Evolutionary conservation across 2,797 vertebrate genomes (phyloP), one percentile per base, ranked within the genome.

Genomic region (Xyrichtys novacula): DNA sequence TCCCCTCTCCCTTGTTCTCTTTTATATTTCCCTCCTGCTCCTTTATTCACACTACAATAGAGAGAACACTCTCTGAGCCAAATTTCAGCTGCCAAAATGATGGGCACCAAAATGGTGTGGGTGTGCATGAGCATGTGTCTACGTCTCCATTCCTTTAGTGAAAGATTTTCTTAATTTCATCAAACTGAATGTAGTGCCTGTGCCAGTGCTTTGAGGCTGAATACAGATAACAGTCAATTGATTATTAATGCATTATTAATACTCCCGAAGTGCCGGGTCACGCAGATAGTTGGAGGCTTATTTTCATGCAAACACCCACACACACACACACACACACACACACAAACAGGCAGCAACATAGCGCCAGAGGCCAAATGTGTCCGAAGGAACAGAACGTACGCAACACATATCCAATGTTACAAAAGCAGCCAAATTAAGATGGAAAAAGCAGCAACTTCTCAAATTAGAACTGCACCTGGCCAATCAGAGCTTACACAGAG

Each of bases 211-310:
- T 85, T 65, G 44, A 75, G 86, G 76, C 74, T 81, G 70, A 82
- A 89, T 76, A 77, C 60, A 86, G 85, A 92, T 90, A 90, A 85
- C 78, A 83, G 80, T 84, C 83, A 89, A 93, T 92, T 92, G 90
- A 93, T 92, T 93, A 93, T 88, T 88, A 92, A 92, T 93, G 87
- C 80, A 89, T 89, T 93, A 91, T 91, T 90, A 91, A 91, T 90
- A 83, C 57, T 80, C 52, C 74, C 68, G 43, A 70, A 77, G 78
- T 78, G 80, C 71, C 84, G 76, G 82, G 87, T 89, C 81, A 86
- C 67, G 83, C 42, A 80, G 71, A 86, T 74, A 89, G 78, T 85
- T 84, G 66, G 67, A 85, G 82, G 74, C 76, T 87, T 57, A 81
- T 87, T 85, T 69, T 78, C 73, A 77, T 57, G 68, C 53, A 84